These are phyloP conservation scores for Brachypalpus laphriformis DNA, from an alignment of 2,888 invertebrate genomes.

Conservation along the genomic window DNA sequence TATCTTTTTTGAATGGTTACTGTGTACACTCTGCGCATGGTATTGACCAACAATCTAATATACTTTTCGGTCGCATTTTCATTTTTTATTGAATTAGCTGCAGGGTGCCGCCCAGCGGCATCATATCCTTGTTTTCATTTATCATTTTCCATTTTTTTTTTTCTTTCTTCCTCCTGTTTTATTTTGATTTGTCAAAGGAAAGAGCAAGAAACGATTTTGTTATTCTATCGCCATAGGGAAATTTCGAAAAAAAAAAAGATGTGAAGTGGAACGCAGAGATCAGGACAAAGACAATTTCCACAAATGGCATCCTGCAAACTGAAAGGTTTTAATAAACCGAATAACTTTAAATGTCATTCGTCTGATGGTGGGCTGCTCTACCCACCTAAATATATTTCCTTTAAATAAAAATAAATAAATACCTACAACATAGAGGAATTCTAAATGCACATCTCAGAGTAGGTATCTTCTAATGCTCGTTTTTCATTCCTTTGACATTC, in stretches of 20 bases:
- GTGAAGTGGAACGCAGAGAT: constrained; percentile 14
- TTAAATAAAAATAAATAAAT: background rate
- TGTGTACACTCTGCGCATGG: background rate
- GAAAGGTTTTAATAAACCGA: constrained; percentile 27
- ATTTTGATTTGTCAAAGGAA: constrained; percentile 49
- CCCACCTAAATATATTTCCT: background rate
- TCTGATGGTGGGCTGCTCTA: background rate
- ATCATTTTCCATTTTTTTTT: constrained; percentile 34
- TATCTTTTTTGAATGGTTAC: too few species aligned
- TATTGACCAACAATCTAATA: constrained; percentile 21
- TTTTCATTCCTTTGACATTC: background rate
- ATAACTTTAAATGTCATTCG: constrained; percentile 20
- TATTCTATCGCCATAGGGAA: constrained; percentile 26
- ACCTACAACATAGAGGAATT: background rate
- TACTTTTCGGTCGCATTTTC: constrained; percentile 22
- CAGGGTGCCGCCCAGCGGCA: constrained; percentile 17
- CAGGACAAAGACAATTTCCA: constrained; percentile 37
- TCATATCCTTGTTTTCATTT: constrained; percentile 56
- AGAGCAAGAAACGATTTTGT: constrained; percentile 19
- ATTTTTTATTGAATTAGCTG: constrained; percentile 58
- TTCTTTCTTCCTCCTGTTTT: constrained; percentile 10
- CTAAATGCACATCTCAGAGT: background rate
- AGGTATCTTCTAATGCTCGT: background rate
- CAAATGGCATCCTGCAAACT: constrained; percentile 5
- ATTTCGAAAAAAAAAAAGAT: background rate